phyloP scores from a whole-genome alignment of 2,888 invertebrate genomes.

The Orgyia antiqua region DNA sequence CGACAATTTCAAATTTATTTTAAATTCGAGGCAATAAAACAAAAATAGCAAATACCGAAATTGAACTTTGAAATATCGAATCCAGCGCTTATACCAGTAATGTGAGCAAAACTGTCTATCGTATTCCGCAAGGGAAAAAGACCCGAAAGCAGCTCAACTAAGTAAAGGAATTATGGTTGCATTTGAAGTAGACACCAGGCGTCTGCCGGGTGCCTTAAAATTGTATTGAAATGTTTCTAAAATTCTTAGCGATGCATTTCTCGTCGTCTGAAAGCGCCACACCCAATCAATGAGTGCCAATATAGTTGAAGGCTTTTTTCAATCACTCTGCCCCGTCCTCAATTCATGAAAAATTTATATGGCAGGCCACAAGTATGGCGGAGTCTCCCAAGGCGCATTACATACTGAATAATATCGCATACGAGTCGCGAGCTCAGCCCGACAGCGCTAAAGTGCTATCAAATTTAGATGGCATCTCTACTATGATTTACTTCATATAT shows the following conservation, averaged over 20 bases:
- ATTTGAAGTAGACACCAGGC: no score
- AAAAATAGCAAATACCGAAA: no score
- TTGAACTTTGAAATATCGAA: no score
- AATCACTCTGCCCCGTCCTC: slow-evolving; percentile 53
- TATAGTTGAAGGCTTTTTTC: slow-evolving; percentile 55
- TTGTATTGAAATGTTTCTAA: no score
- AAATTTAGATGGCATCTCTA: slow-evolving; percentile 40
- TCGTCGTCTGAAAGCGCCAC: slow-evolving; percentile 10
- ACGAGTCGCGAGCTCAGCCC: slow-evolving; percentile 34
- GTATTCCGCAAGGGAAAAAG: no score
- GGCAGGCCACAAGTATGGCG: slow-evolving; percentile 26
- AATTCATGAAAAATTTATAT: slow-evolving; percentile 74
- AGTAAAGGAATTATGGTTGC: no score
- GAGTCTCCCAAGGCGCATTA: slow-evolving; percentile 55
- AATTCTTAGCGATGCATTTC: not conserved
- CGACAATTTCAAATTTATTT: no score
- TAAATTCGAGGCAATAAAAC: no score
- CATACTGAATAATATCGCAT: slow-evolving; percentile 59
- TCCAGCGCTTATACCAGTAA: no score
- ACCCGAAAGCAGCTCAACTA: no score
- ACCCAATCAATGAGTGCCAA: slow-evolving; percentile 47
- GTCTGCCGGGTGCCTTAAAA: no score
- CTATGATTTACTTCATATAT: slow-evolving; percentile 2
- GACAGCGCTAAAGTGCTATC: slow-evolving; percentile 42
- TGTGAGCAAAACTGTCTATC: no score